Base-by-base conservation (phyloP, 2,888 invertebrate genomes). In the Pocota personata region DNA sequence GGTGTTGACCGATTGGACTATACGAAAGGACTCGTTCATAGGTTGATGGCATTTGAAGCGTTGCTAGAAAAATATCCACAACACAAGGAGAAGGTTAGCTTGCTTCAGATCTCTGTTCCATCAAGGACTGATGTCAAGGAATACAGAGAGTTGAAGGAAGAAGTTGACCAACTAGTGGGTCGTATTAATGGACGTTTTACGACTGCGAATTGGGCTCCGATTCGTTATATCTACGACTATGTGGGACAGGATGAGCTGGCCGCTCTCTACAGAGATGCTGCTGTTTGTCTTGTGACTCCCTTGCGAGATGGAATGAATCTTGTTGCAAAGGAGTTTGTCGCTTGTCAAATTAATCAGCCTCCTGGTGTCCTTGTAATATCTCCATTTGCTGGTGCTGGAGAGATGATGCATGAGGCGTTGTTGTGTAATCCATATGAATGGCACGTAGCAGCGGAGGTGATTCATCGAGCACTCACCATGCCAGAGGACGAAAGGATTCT, bases 391-490 rank as follows among this genome's bases (percentile, higher is more conserved):
- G 98, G 98, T 0, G 97, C 98, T 5, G 97, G 97, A 0, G 97
- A 97, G 92, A 97, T 97, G 94, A 97, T 98, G 97, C 97, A 97
- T 92, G 97, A 98, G 91, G 97, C 97, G 1, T 93, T 98, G 8
- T 95, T 97, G 64, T 97, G 97, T 90, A 98, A 98, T 92, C 97
- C 97, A 0, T 97, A 97, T 89, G 97, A 98, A 91, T 94, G 97
- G 62, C 96, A 97, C 89, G 96, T 96, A 88, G 97, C 97, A 2
- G 97, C 97, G 14, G 97, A 97, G 91, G 96, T 96, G 21, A 95
- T 97, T 88, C 96, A 97, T 91, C 95, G 96, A 90, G 97, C 97
- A 0, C 93, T 97, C 0, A 97, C 96, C 64, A 97, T 98, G 97
- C 97, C 97, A 0, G 96, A 97, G 90, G 97, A 98, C 89, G 97